A percentile compares a stretch with the other conserved stretches of the same genome.
These are phyloP conservation scores for Corynorhinus townsendii DNA, from an alignment of 2,113 vertebrate species.

Conservation along the genomic window DNA sequence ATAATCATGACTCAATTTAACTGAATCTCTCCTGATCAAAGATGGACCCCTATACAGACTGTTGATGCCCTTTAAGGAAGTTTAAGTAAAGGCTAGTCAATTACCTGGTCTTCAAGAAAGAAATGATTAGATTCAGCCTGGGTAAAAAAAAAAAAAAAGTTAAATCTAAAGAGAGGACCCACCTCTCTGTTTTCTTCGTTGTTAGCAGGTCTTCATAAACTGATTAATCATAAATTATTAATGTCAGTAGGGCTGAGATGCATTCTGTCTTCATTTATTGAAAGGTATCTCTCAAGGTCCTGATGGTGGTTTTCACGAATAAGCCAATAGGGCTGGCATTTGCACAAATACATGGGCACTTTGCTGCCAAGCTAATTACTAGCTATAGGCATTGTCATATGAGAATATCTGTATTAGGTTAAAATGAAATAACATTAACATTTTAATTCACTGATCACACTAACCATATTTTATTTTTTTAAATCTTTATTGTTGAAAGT, in stretches of 20 bases:
- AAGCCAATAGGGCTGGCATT: conserved; percentile 61
- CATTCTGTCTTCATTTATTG: conserved; percentile 66
- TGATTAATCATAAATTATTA: conserved; percentile 80
- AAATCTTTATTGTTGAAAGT: neutral
- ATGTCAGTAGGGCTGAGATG: conserved; percentile 56
- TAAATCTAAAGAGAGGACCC: conserved; percentile 46
- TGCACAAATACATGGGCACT: conserved; percentile 67
- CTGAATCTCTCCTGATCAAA: conserved; percentile 36
- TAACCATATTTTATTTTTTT: neutral
- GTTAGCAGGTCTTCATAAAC: conserved; percentile 68
- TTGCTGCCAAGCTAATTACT: conserved; percentile 41
- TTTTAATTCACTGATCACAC: neutral
- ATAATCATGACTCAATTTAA: conserved; percentile 44
- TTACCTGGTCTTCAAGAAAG: conserved; percentile 57
- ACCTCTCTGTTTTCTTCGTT: conserved; percentile 60
- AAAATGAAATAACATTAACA: neutral
- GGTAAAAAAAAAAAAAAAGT: conserved; percentile 56
- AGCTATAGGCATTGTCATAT: neutral
- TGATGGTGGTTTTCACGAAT: conserved; percentile 70
- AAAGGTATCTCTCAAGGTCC: conserved; percentile 66
- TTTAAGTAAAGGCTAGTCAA: conserved; percentile 61
- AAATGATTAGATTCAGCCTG: conserved; percentile 47
- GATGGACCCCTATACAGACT: neutral
- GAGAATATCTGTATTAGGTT: neutral
- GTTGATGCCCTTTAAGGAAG: conserved; percentile 43